Evolutionary conservation across 2,113 vertebrate species (phyloP).

Genomic region (Ptychochromis oligacanthus): DNA sequence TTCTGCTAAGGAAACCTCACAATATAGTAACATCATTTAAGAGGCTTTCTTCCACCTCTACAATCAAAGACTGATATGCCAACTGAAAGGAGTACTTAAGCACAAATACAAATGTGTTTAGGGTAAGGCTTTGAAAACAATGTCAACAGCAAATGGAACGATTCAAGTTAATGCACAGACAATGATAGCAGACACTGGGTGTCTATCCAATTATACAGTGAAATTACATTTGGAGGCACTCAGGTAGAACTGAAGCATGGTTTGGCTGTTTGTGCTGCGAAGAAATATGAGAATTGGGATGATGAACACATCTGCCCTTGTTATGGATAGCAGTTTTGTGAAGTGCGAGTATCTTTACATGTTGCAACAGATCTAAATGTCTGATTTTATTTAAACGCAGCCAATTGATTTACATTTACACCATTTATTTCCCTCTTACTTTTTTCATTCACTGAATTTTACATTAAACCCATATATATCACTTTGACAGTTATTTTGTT

Average conservation of each 20-base stretch:
- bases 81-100: constrained; percentile 52
- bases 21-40: constrained; percentile 45
- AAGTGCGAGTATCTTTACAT: not conserved
- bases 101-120: constrained; percentile 58
- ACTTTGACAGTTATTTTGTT: not conserved
- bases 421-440: not conserved
- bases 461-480: not conserved
- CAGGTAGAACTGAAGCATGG: constrained; percentile 71
- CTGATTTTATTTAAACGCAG: not conserved
- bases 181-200: constrained; percentile 66
- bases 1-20: constrained; percentile 31
- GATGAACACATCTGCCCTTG: constrained; percentile 62
- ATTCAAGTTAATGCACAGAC: constrained; percentile 73
- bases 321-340: constrained; percentile 25
- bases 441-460: not conserved
- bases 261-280: constrained; percentile 37
- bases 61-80: constrained; percentile 25
- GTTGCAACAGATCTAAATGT: not conserved
- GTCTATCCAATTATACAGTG: constrained; percentile 76
- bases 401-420: not conserved
- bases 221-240: constrained; percentile 76
- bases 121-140: constrained; percentile 69
- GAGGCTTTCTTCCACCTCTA: constrained; percentile 7
- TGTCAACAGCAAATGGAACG: constrained; percentile 67
- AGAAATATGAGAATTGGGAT: constrained; percentile 60